Base-by-base conservation (phyloP, 1,140 invertebrate genomes). In the honey bee (Apis mellifera) region DNA sequence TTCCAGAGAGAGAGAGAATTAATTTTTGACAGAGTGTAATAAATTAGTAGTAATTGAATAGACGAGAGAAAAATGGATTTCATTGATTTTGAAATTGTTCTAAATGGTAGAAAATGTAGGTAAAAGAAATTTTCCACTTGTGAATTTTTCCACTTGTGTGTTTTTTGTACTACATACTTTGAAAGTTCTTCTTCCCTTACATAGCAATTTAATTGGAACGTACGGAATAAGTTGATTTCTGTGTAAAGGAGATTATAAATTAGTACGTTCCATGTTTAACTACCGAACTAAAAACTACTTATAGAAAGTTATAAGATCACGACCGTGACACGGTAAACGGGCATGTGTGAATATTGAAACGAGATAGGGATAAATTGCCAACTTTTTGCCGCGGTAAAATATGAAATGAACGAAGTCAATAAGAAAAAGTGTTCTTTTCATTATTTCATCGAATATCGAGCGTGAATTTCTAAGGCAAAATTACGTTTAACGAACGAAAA, bases 241-340 rank as follows among this genome's bases (percentile, higher is more conserved):
- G 5, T 42, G 5, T 42, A 42, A 42, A 42, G 32, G 5, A 42
- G 3, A 42, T 42, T 42, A 42, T 42, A 42, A 42, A 42, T 42
- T 42, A 42, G 32, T 42, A 42, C 32, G 32, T 7, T 42, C 32
- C 32, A 42, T 42, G 32, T 7, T 42, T 42, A 42, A 55, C 32
- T 23, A 17, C 57, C 17, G 48, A n/a, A 71, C n/a, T 71, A 26
- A 57, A 59, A 7, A 50, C 3, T 59, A 72, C 17, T 15, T 57
- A 48, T 21, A 21, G 12, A 66, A 70, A 68, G 17, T 59, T 78
- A 15, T 21, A 69, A 52, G n/a, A 55, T 50, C 69, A 13, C 19
- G 69, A 17, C 84, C 80, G 11, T 83, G 84, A 85, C 69, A 83
- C 32, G 0, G 19, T 66, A 66, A 71, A 59, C 3, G 23, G 42